Conservation (phyloP, 2,113 vertebrate species). For the Tricholaema leucomelas region DNA sequence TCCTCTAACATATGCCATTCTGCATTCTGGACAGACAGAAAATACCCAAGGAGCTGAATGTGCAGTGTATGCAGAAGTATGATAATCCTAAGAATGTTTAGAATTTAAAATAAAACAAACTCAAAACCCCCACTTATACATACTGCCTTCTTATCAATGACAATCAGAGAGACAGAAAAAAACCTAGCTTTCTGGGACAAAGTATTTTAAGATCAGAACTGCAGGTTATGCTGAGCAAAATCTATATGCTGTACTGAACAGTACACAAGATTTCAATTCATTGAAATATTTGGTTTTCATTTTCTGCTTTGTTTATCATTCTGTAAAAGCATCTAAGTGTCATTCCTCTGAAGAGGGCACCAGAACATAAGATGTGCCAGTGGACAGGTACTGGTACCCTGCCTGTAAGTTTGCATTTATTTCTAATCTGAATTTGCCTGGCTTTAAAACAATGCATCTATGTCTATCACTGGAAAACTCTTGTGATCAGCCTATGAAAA, state of each 20-base stretch:
- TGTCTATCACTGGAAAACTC: not conserved
- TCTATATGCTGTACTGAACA: not conserved
- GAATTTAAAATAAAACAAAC: not conserved
- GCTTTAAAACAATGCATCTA: not conserved
- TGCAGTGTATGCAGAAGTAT: not conserved
- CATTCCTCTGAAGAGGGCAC: conserved; percentile 28
- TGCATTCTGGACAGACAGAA: not conserved
- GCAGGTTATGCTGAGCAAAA: not conserved
- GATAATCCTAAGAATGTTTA: not conserved
- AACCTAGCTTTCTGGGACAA: not conserved
- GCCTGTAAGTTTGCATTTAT: not conserved
- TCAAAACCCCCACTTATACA: not conserved
- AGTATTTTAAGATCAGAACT: not conserved
- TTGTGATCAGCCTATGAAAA: not conserved
- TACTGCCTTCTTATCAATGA: not conserved
- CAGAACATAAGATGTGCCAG: not conserved
- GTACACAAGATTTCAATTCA: fast-evolving
- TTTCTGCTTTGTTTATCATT: not conserved
- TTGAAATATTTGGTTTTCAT: not conserved
- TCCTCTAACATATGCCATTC: not conserved
- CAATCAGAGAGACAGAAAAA: not conserved
- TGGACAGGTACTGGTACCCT: not conserved
- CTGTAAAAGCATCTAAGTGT: not conserved
- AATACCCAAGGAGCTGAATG: not conserved
- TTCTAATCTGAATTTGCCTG: not conserved